Evolutionary conservation across 2,888 invertebrate genomes (phyloP).

Genomic region (Limnephilus marmoratus): DNA sequence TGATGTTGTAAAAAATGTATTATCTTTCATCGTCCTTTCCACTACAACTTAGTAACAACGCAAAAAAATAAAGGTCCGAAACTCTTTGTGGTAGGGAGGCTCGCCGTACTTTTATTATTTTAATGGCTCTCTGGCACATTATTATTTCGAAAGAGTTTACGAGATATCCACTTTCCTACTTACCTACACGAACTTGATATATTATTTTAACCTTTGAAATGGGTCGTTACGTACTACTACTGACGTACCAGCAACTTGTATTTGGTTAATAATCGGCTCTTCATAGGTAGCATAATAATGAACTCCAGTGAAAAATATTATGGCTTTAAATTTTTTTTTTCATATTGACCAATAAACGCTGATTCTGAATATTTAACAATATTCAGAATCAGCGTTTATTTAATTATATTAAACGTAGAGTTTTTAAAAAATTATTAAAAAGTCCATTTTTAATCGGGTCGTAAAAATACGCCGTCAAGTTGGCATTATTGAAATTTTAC

Average conservation of each 20-base stretch:
- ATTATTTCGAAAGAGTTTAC: not conserved
- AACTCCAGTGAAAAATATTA: too few relatives aligned
- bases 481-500: too few relatives aligned
- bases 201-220: not conserved
- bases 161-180: not conserved
- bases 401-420: too few relatives aligned
- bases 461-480: too few relatives aligned
- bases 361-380: too few relatives aligned
- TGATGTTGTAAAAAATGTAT: not conserved
- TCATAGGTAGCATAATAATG: too few relatives aligned
- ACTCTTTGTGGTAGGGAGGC: not conserved
- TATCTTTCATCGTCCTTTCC: not conserved
- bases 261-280: not conserved
- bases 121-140: not conserved
- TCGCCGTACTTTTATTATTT: not conserved
- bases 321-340: too few relatives aligned
- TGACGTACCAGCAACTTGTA: not conserved
- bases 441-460: too few relatives aligned
- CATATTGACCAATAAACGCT: too few relatives aligned
- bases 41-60: not conserved
- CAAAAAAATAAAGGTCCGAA: not conserved
- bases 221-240: not conserved
- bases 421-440: too few relatives aligned
- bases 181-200: not conserved
- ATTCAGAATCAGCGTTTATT: too few relatives aligned